Evolutionary conservation across 2,797 vertebrate species (phyloP).

Genomic region (Notolabrus celidotus): DNA sequence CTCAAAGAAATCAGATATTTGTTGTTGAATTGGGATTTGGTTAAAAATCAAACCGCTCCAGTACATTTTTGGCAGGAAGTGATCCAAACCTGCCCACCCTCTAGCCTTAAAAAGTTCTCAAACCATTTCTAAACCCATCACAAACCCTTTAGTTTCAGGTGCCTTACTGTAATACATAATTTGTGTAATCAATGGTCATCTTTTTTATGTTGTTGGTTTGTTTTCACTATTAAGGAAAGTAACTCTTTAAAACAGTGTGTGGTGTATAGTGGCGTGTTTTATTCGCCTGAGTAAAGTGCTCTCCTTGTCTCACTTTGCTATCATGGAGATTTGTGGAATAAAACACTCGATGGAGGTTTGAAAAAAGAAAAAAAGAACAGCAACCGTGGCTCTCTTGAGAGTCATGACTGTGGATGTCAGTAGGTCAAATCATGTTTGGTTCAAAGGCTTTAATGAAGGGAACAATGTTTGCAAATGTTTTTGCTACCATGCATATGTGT

Average conservation of each 20-base stretch:
- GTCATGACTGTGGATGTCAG: conserved; percentile 64
- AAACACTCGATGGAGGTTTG: conserved; percentile 53
- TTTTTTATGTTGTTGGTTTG: conserved; percentile 77
- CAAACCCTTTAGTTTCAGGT: conserved; percentile 74
- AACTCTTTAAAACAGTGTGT: conserved; percentile 76
- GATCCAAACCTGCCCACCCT: conserved; percentile 22
- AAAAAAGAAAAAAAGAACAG: conserved; percentile 1
- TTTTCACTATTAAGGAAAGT: conserved; percentile 80
- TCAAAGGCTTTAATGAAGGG: conserved; percentile 91
- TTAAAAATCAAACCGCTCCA: neutral
- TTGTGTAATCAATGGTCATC: conserved; percentile 81
- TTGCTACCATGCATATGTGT: conserved; percentile 58
- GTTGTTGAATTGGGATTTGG: conserved; percentile 6
- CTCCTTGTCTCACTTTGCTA: conserved; percentile 73
- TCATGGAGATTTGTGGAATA: conserved; percentile 71
- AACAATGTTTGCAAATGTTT: conserved; percentile 84
- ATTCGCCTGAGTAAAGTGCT: conserved; percentile 76
- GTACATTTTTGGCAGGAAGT: conserved; percentile 1
- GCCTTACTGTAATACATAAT: conserved; percentile 77
- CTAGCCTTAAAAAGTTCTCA: conserved; percentile 58
- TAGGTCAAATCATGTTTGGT: conserved; percentile 85
- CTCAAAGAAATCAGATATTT: neutral
- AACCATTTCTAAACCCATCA: conserved; percentile 75
- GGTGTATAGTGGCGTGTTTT: conserved; percentile 81
- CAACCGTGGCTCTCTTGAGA: conserved; percentile 46